Percentiles rank a stretch among this genome's conserved stretches.
phyloP scores from a whole-genome alignment of 2,113 vertebrate genomes.

The Xenotilapia leptura region DNA sequence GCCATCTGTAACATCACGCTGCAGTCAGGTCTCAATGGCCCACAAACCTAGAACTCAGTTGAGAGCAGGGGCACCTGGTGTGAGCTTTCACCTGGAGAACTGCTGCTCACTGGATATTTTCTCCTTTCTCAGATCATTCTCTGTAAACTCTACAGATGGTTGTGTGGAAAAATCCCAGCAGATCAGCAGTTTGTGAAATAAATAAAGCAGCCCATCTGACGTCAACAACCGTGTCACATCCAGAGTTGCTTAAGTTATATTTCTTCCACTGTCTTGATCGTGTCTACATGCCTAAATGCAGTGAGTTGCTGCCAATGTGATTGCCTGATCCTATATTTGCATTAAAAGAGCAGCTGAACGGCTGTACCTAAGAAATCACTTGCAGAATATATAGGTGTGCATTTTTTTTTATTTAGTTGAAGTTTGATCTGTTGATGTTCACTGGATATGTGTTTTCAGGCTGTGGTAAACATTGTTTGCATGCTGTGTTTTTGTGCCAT shows the following conservation, averaged over 20 bases:
- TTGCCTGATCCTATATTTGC: background rate
- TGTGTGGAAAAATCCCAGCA: background rate
- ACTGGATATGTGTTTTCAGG: background rate
- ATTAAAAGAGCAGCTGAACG: background rate
- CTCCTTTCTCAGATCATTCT: background rate
- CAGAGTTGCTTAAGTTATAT: background rate
- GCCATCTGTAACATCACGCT: background rate
- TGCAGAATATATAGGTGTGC: background rate
- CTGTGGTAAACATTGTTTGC: background rate
- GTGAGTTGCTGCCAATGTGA: background rate
- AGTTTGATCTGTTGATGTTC: background rate
- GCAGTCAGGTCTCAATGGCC: background rate
- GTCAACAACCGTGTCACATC: background rate
- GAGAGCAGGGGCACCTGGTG: background rate
- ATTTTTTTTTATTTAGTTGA: background rate
- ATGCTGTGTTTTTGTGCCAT: background rate
- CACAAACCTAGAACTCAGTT: background rate
- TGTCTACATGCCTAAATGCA: background rate
- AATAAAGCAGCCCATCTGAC: background rate
- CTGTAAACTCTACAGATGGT: background rate
- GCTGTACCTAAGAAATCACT: background rate
- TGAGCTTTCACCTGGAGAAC: background rate
- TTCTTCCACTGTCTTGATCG: background rate
- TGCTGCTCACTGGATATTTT: background rate
- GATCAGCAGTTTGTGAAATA: background rate